Conservation (phyloP, 2,797 vertebrate species). For the Salmo trutta region DNA sequence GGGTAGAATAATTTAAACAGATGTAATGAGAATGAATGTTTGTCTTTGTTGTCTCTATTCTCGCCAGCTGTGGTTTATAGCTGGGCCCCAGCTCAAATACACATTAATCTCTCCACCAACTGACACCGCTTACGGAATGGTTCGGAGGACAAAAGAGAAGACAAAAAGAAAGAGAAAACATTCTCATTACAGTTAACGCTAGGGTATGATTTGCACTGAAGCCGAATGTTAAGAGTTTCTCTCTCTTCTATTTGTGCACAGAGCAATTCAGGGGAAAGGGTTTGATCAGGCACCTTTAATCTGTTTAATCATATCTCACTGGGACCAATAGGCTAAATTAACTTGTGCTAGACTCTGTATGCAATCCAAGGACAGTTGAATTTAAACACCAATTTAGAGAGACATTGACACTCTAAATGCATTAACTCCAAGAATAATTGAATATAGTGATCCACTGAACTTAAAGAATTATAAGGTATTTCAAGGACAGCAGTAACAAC, state of each 20-base stretch:
- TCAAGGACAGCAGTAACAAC: neutral
- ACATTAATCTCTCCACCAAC: conserved; percentile 56
- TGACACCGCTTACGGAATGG: conserved; percentile 44
- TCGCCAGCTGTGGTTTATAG: conserved; percentile 54
- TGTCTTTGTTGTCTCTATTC: conserved; percentile 47
- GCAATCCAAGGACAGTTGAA: neutral
- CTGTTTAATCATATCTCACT: neutral
- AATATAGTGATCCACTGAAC: neutral
- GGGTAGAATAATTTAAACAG: conserved; percentile 56
- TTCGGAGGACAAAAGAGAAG: conserved; percentile 24
- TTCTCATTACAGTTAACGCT: neutral
- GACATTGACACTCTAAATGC: neutral
- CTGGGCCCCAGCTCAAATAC: conserved; percentile 29
- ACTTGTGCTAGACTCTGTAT: neutral
- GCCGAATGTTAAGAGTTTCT: neutral
- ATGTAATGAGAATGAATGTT: conserved; percentile 68
- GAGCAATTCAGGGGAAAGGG: neutral
- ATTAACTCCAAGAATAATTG: neutral
- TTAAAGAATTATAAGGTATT: neutral
- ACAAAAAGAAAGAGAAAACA: conserved; percentile 3
- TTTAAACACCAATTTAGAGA: neutral
- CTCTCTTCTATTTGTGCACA: neutral
- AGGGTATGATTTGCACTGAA: neutral
- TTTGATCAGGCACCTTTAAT: neutral
- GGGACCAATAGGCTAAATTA: neutral